These are phyloP conservation scores for Todiramphus chloris DNA, from an alignment of 2,113 vertebrate species.

Conservation along the genomic window DNA sequence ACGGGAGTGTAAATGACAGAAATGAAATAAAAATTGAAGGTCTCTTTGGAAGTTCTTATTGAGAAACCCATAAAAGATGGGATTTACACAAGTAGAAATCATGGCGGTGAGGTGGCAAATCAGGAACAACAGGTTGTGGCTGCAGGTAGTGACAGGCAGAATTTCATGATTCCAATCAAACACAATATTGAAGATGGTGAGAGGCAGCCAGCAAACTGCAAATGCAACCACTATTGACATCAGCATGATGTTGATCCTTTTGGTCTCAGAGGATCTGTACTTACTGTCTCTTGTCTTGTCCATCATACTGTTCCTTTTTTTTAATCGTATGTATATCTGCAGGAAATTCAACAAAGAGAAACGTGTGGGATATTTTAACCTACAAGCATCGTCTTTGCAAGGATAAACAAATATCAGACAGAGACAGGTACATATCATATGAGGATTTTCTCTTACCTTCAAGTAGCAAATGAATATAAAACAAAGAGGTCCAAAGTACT, in stretches of 20 bases:
- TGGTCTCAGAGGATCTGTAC: constrained; percentile 82
- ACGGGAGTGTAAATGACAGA: constrained; percentile 80
- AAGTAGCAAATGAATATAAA: constrained; percentile 92
- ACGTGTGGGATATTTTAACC: neutral
- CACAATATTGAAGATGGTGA: constrained; percentile 87
- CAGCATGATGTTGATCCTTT: constrained; percentile 87
- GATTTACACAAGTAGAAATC: constrained; percentile 89
- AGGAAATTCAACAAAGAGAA: constrained; percentile 44
- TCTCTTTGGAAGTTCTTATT: constrained; percentile 92
- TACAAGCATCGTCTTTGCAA: neutral
- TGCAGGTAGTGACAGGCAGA: constrained; percentile 77
- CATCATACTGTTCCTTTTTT: constrained; percentile 84
- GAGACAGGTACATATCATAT: neutral
- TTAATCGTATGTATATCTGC: constrained; percentile 86
- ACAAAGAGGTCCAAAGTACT: constrained; percentile 84
- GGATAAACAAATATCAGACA: neutral
- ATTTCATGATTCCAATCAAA: constrained; percentile 88
- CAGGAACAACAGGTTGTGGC: constrained; percentile 85
- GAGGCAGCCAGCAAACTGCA: constrained; percentile 88
- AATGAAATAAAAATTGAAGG: constrained; percentile 82
- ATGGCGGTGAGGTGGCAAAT: constrained; percentile 89
- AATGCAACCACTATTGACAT: constrained; percentile 88
- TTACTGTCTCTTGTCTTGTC: constrained; percentile 87
- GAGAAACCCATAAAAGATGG: constrained; percentile 89
- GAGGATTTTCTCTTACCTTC: constrained; percentile 78